Evolutionary conservation across 2,113 vertebrate species (phyloP), one percentile per base, ranked within the genome.

Genomic region (Takifugu flavidus): DNA sequence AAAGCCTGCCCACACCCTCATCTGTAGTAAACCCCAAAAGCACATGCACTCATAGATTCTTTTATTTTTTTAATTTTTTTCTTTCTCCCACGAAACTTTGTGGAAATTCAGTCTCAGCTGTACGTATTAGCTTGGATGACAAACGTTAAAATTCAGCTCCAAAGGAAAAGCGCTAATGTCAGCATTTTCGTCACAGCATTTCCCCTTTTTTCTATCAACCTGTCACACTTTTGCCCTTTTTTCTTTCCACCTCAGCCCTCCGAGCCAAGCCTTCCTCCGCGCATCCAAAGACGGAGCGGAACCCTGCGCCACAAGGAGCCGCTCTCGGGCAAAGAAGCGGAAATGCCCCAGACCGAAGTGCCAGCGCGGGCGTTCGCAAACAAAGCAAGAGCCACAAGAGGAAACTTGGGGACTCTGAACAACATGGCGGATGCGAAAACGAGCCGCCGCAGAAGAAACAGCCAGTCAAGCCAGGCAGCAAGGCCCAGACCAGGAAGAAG

Each of bases 371-470:
- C 74, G 74, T 72, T 75, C 80, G 83, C 78, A 84, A 57, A 71
- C 87, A 84, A 83, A 86, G 70, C 57, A 90, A 92, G 83, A 84
- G 82, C 70, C 84, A 77, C 46, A 92, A 91, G 86, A 93, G 93
- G 79, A 96, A 95, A 78, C 92, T 92, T 79, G 86, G 89, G 80
- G 92, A 93, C 59, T 68, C 82, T 13, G 84, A 85, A 59, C 82
- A 82, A 73, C 86, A 85, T 76, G 85, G 83, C 72, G 77, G 76
- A 65, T 70, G 86, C 42, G 91, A 92, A 83, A 92, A 90, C 54
- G 86, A 93, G 82, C 89, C 80, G 64, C 85, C 84, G 61, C 86
- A 80, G 79, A 91, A 91, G 86, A 93, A 89, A 82, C 79, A 58
- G 67, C 46, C 86, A 67, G 50, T 66, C 60, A 95, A 90, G 82